phyloP scores from a whole-genome alignment of 2,888 invertebrate species.

The Phortica okadai region DNA sequence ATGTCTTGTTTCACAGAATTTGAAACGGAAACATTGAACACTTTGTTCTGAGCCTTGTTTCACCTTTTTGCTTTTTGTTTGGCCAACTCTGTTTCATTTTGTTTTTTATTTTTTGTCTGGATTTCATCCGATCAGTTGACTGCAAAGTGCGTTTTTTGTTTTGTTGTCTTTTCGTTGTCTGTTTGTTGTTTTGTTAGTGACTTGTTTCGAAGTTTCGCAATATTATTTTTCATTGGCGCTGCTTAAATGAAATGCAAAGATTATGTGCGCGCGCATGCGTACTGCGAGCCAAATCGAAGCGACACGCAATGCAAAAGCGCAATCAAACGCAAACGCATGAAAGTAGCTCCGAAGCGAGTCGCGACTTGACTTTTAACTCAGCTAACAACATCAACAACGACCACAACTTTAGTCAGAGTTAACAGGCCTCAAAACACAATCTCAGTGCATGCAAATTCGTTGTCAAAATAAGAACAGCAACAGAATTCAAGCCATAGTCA shows the following conservation, averaged over 20 bases:
- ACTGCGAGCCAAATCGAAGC: conserved; percentile 50
- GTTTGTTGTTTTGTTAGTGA: conserved; percentile 2
- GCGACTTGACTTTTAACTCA: background rate
- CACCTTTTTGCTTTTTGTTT: conserved; percentile 51
- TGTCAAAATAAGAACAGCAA: conserved; percentile 64
- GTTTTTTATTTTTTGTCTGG: conserved; percentile 7
- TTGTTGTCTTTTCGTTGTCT: conserved; percentile 23
- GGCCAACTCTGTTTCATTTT: background rate
- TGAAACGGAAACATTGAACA: conserved; percentile 74
- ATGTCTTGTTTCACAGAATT: conserved; percentile 74
- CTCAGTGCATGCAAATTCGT: conserved; percentile 74
- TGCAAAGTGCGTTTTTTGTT: conserved; percentile 20
- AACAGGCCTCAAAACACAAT: conserved; percentile 74
- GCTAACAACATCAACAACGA: conserved; percentile 8
- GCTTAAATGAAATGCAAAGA: conserved; percentile 42
- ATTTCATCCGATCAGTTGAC: conserved; percentile 23
- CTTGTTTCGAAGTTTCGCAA: conserved; percentile 42
- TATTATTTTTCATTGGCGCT: conserved; percentile 15
- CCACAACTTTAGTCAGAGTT: conserved; percentile 62
- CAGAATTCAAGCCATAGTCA: conserved; percentile 45
- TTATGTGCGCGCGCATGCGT: conserved; percentile 75
- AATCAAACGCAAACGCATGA: background rate
- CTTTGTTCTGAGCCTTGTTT: conserved; percentile 70
- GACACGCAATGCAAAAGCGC: conserved; percentile 59
- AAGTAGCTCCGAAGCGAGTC: background rate